A percentile compares a stretch with the other conserved stretches of the same genome.
These are phyloP conservation scores for Spheniscus humboldti DNA, from an alignment of 2,797 vertebrate species.

Conservation along the genomic window DNA sequence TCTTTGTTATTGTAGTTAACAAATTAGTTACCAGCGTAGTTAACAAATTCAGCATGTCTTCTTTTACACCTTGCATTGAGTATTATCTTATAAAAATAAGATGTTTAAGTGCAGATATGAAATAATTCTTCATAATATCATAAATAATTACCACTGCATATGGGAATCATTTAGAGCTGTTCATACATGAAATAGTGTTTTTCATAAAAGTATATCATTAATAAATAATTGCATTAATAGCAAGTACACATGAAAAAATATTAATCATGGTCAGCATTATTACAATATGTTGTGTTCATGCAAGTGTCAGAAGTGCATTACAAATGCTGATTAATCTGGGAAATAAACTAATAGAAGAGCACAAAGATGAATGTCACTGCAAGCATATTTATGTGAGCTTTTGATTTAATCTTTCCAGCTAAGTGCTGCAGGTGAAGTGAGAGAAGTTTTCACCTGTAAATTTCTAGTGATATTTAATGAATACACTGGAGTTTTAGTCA, in stretches of 20 bases:
- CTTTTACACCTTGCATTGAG: background rate
- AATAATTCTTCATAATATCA: conserved; percentile 55
- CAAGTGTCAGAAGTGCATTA: conserved; percentile 59
- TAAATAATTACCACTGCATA: conserved; percentile 38
- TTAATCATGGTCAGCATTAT: background rate
- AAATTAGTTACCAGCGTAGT: background rate
- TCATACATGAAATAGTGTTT: conserved; percentile 33
- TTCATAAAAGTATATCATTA: conserved; percentile 39
- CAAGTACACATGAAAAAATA: background rate
- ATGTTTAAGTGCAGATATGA: conserved; percentile 2
- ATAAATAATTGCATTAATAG: conserved; percentile 53
- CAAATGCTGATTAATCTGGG: conserved; percentile 56
- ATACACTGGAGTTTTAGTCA: background rate
- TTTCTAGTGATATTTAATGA: background rate
- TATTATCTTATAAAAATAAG: conserved; percentile 34
- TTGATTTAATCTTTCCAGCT: conserved; percentile 20
- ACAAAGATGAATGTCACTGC: conserved; percentile 1
- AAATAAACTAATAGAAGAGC: conserved; percentile 22
- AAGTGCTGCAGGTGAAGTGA: conserved; percentile 18
- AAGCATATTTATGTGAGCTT: conserved; percentile 29
- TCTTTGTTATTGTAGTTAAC: background rate
- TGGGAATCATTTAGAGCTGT: conserved; percentile 3
- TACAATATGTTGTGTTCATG: background rate
- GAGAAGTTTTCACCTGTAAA: background rate
- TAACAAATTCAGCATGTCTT: background rate